phyloP scores from a whole-genome alignment of 2,797 vertebrate species.

The Vireo griseus region DNA sequence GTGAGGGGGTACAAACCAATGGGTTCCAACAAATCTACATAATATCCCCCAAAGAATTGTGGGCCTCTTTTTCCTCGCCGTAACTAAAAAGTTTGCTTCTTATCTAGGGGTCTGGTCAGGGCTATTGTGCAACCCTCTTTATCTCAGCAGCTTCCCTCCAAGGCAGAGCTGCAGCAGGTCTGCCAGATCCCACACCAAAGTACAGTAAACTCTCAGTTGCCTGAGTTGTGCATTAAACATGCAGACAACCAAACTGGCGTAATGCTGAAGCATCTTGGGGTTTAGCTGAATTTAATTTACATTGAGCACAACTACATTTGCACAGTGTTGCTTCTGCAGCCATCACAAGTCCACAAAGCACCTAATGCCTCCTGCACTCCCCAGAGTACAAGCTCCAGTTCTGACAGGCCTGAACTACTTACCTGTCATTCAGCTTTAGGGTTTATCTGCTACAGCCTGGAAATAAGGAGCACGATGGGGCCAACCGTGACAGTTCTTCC shows the following conservation, averaged over 20 bases:
- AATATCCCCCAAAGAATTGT: no score
- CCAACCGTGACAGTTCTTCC: background rate
- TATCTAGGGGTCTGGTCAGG: no score
- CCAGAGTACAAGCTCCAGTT: background rate
- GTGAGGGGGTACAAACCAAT: no score
- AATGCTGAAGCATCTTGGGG: background rate
- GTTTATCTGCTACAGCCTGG: background rate
- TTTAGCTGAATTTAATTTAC: background rate
- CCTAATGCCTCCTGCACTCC: background rate
- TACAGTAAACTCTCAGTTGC: background rate
- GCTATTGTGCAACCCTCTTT: no score
- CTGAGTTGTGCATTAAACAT: accelerated
- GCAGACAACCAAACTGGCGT: background rate
- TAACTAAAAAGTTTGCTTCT: no score
- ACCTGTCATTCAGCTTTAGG: background rate
- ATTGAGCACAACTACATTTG: background rate
- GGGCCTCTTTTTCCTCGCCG: no score
- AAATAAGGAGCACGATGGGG: background rate
- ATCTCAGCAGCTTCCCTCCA: no score
- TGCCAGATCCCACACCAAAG: no score
- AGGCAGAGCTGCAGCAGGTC: no score
- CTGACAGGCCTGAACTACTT: background rate
- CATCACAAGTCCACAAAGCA: background rate
- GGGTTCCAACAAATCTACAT: no score
- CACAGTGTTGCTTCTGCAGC: background rate